phyloP scores from a whole-genome alignment of 2,797 vertebrate species.

The Periparus ater region DNA sequence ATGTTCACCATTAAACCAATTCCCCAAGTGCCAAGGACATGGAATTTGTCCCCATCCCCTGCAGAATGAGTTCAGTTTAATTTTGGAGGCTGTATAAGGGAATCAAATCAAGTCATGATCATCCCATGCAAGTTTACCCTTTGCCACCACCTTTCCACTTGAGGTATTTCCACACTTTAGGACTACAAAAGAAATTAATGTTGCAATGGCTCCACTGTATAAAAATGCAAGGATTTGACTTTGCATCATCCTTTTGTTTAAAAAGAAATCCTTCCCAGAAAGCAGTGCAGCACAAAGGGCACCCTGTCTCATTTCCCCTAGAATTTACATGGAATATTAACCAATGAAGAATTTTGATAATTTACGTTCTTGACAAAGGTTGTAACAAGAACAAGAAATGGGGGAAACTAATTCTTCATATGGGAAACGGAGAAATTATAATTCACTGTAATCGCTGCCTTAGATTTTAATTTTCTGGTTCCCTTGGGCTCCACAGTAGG shows the following conservation, averaged over 20 bases:
- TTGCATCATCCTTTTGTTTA: neutral
- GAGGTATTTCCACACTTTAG: neutral
- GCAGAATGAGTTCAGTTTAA: neutral
- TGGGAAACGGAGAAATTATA: constrained; percentile 45
- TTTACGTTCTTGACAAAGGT: constrained; percentile 23
- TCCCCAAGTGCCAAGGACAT: neutral
- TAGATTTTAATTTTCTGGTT: constrained; percentile 53
- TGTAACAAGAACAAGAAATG: constrained; percentile 42
- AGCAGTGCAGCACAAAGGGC: neutral
- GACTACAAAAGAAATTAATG: neutral
- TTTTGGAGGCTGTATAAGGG: neutral
- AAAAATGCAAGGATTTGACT: neutral
- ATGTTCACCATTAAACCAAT: neutral
- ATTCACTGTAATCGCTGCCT: constrained; percentile 19
- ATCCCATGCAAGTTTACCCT: neutral
- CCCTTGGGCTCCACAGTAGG: constrained; percentile 18
- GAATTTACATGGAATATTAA: constrained; percentile 8
- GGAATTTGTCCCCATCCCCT: neutral
- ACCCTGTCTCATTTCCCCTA: neutral
- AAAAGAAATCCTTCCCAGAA: neutral
- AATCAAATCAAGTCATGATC: neutral
- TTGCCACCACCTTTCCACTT: neutral
- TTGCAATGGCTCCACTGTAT: neutral
- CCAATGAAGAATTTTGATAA: neutral
- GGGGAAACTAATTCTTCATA: constrained; percentile 38